phyloP scores from a whole-genome alignment of 1,140 invertebrate species.

The Neomicropteryx cornuta region DNA sequence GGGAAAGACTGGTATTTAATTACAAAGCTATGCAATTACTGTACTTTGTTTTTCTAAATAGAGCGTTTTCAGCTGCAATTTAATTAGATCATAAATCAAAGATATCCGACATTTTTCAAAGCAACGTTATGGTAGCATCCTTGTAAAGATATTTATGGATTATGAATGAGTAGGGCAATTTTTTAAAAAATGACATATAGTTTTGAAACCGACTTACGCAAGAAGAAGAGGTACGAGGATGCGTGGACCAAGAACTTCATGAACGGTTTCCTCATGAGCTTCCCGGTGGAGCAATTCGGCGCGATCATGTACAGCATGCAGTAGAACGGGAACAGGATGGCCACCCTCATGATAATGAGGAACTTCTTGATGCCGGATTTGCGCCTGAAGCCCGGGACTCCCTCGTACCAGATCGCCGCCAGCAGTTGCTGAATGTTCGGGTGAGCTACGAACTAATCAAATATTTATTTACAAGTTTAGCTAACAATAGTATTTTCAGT shows the following conservation, averaged over 20 bases:
- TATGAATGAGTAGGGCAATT: not conserved
- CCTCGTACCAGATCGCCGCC: conserved; percentile 86
- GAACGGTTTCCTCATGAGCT: conserved; percentile 78
- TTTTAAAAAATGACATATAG: too few species aligned
- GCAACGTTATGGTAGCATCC: not conserved
- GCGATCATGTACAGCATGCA: conserved; percentile 71
- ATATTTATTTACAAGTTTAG: conserved; percentile 5
- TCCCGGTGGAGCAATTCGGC: conserved; percentile 62
- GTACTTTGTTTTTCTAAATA: too few species aligned
- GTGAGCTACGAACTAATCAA: conserved; percentile 77
- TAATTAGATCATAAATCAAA: conserved; percentile 2
- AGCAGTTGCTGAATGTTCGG: conserved; percentile 87
- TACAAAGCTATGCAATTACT: too few species aligned
- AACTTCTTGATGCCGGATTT: conserved; percentile 58
- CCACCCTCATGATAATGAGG: conserved; percentile 61
- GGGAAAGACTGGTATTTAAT: too few species aligned
- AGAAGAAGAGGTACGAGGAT: conserved; percentile 83
- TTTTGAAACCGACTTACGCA: conserved; percentile 55
- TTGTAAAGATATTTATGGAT: conserved; percentile 1
- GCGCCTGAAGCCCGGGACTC: conserved; percentile 75
- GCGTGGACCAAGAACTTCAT: conserved; percentile 92
- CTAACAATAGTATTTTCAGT: too few species aligned
- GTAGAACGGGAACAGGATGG: conserved; percentile 76
- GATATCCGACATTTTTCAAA: not conserved
- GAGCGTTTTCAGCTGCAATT: too few species aligned